Conservation (phyloP, 2,113 vertebrate species). For the Datnioides undecimradiatus region DNA sequence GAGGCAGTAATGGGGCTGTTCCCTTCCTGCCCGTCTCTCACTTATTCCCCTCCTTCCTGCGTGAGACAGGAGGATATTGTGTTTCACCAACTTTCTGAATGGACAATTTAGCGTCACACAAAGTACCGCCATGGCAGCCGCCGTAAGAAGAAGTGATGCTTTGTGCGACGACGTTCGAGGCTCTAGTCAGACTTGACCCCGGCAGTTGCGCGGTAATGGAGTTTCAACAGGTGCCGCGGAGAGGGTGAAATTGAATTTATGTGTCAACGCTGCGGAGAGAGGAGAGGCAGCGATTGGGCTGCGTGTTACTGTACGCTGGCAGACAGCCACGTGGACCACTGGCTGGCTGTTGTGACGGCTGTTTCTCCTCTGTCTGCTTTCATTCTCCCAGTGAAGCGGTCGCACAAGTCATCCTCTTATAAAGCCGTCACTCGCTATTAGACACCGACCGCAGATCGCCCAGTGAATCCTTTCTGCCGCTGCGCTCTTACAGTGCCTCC, state of each 20-base stretch:
- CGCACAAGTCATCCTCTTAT: constrained; percentile 50
- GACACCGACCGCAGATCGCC: constrained; percentile 12
- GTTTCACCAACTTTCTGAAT: constrained; percentile 35
- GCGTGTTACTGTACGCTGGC: constrained; percentile 52
- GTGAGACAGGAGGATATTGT: constrained; percentile 53
- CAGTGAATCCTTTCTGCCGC: constrained; percentile 12
- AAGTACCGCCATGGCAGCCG: constrained; percentile 26
- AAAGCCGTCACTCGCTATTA: constrained; percentile 48
- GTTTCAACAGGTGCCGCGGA: constrained; percentile 69
- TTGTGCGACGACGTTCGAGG: constrained; percentile 46
- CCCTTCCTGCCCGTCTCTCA: constrained; percentile 20
- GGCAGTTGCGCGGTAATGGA: constrained; percentile 46
- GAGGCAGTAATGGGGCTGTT: constrained; percentile 51
- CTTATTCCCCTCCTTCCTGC: constrained; percentile 20
- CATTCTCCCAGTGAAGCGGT: constrained; percentile 38
- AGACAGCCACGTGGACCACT: constrained; percentile 52
- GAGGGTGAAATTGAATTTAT: constrained; percentile 70
- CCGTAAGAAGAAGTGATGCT: constrained; percentile 40
- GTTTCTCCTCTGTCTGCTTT: constrained; percentile 45
- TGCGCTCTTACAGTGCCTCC: background rate
- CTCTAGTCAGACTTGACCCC: constrained; percentile 60
- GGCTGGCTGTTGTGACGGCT: constrained; percentile 41
- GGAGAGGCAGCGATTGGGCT: constrained; percentile 38
- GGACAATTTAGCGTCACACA: constrained; percentile 40
- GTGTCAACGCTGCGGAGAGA: constrained; percentile 40